Base-by-base conservation (phyloP, 2,797 vertebrate genomes). In the Pseudochromis fuscus region DNA sequence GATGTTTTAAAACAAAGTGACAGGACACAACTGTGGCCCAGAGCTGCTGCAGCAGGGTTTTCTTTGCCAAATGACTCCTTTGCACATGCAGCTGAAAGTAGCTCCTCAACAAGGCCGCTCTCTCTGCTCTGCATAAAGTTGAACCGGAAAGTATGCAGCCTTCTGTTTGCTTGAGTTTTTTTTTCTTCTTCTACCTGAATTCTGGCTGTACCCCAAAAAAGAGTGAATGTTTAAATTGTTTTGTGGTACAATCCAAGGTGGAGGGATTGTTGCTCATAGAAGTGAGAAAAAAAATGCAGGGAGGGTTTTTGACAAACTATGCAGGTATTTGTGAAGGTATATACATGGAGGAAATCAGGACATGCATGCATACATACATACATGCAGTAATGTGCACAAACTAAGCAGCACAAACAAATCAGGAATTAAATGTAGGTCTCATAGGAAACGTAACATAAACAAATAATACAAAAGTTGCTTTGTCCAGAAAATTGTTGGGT, bases 201-300 rank as follows among this genome's bases (percentile, higher is more conserved):
- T 72, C 76, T 88, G 82, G 87, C 84, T 5, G 31, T 46, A 70
- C 31, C 77, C 80, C 84, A 89, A 77, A 83, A 86, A 48, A 60
- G 49, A 82, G 23, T 87, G 84, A 91, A 91, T 89, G 87, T 87
- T 86, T 67, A 77, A 87, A 89, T 70, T 90, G 87, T 91, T 82
- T 81, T 63, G 62, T 52, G 38, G 55, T 64, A 59, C 21, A 67
- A 44, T 67, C 38, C 4, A 19, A 79, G 51, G 30, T 64, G 40
- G 51, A 82, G 21, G 38, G 57, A 81, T 80, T 87, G 61, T 73
- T 74, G 69, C 57, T 82, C 25, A 6, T 33, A 60, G 27, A 66
- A 35, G 67, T 27, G 44, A 50, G 50, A 71, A 57, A 35, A 83
- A n/a, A 75, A 58, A 63, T 35, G 10, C 19, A 45, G 28, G 53